Evolutionary conservation across 1,140 invertebrate species (phyloP), one percentile per base, ranked within the genome.

Genomic region (Carposina sasakii): DNA sequence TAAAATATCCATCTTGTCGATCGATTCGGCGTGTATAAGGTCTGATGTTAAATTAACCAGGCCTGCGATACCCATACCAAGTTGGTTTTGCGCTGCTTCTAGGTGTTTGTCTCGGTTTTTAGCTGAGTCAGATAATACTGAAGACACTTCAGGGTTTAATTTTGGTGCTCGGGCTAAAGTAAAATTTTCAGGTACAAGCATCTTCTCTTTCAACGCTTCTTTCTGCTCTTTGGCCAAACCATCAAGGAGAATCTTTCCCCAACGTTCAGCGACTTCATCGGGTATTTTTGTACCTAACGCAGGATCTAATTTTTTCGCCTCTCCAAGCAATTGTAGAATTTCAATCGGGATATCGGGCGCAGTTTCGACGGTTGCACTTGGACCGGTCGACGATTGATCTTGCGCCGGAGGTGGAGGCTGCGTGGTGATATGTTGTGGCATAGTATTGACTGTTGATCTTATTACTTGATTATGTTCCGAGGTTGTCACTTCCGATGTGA

Each of bases 221-320:
- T 36, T 42, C 19, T 34, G 30, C 2, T 50, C 48, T 28, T 42
- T 50, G 19, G 2, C n/a, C 16, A 50, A 16, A 1, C 48, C 48
- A 10, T 50, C 31, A 1, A 33, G 9, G 16, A 43, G 8, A n/a
- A 50, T 50, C 8, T 36, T 33, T 0, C 48, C 40, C 48, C 48
- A 50, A 16, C 48, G 48, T 43, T 50, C 21, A 36, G 48, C 22
- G 13, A 43, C 26, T 15, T 50, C 48, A 6, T 20, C 15, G n/a
- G n/a, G 22, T 13, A 50, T 37, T 19, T 50, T 42, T 6, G n/a
- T 2, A 16, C 28, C 53, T 4, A 55, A n/a, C 23, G 15, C 12
- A n/a, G n/a, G n/a, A n/a, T n/a, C n/a, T n/a, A n/a, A n/a, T n/a
- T n/a, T n/a, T n/a, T n/a, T n/a, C n/a, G n/a, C n/a, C n/a, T n/a